Evolutionary conservation across 2,113 vertebrate genomes (phyloP).

Genomic region (Anoura caudifer): DNA sequence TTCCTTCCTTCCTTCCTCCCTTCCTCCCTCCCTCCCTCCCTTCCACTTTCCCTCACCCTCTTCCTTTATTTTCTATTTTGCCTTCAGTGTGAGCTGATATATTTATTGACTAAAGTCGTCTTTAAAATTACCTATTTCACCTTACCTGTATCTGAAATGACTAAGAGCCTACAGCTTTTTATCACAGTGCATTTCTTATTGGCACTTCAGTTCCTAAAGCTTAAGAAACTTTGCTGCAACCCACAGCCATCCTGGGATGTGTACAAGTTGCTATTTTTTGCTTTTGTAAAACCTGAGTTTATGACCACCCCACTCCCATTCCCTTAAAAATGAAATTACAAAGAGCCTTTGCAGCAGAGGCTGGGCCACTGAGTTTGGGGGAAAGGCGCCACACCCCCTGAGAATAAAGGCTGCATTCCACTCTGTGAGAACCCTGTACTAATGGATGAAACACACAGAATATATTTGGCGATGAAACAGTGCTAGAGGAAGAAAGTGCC

Average conservation of each 20-base stretch:
- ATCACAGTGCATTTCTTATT: background rate
- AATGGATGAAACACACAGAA: constrained; percentile 31
- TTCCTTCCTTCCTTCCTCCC: background rate
- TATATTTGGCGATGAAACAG: background rate
- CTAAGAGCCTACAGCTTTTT: background rate
- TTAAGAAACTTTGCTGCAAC: constrained; percentile 48
- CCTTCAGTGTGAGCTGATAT: background rate
- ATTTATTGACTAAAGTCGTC: background rate
- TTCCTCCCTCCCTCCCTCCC: background rate
- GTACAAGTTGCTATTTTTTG: background rate
- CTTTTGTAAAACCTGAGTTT: constrained; percentile 2
- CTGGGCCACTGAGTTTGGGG: background rate
- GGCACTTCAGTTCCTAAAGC: background rate
- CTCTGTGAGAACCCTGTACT: background rate
- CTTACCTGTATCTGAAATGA: background rate
- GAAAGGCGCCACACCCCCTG: constrained; percentile 51
- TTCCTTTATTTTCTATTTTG: background rate
- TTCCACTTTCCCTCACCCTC: too few relatives aligned
- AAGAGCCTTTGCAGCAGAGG: background rate
- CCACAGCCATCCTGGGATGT: background rate
- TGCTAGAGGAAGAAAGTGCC: constrained; percentile 27
- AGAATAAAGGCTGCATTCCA: constrained; percentile 54
- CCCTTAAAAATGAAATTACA: background rate
- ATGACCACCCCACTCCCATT: background rate
- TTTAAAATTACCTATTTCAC: background rate